Conservation (phyloP, 2,797 vertebrate species). For the Notolepis coatsorum region DNA sequence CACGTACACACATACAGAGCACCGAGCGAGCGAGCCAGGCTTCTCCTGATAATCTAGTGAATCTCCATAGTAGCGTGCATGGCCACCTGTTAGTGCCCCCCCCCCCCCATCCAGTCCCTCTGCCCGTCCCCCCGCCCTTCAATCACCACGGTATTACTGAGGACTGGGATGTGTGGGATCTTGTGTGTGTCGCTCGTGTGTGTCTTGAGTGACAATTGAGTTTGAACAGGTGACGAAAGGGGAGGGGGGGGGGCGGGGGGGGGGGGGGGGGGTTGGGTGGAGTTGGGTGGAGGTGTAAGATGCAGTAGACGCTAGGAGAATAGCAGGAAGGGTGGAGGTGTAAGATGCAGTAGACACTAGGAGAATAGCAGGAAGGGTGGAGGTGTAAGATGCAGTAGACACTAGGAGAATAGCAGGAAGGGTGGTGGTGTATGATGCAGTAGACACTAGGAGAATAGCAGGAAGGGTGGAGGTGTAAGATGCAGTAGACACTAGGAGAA, state of each 20-base stretch:
- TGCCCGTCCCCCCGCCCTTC: conserved; percentile 67
- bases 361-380: too few relatives aligned
- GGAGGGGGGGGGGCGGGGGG: neutral
- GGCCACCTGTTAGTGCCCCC: conserved; percentile 76
- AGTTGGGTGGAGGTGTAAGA: too few relatives aligned
- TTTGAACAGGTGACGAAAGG: conserved; percentile 12
- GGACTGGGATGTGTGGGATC: conserved; percentile 27
- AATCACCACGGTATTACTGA: conserved; percentile 68
- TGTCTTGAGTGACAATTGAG: conserved; percentile 43
- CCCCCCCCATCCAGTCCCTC: conserved; percentile 69
- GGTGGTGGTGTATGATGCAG: too few relatives aligned
- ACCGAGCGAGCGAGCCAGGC: conserved; percentile 40
- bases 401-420: too few relatives aligned
- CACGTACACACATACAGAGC: conserved; percentile 6
- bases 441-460: too few relatives aligned
- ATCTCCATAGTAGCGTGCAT: conserved; percentile 70
- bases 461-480: too few relatives aligned
- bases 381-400: too few relatives aligned
- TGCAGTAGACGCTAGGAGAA: too few relatives aligned
- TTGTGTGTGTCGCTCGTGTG: conserved; percentile 9
- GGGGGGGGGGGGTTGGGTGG: neutral
- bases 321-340: too few relatives aligned
- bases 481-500: too few relatives aligned
- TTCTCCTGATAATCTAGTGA: conserved; percentile 74
- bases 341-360: too few relatives aligned